Conservation (phyloP, 2,888 invertebrate species). For the Periphyllus acericola region DNA sequence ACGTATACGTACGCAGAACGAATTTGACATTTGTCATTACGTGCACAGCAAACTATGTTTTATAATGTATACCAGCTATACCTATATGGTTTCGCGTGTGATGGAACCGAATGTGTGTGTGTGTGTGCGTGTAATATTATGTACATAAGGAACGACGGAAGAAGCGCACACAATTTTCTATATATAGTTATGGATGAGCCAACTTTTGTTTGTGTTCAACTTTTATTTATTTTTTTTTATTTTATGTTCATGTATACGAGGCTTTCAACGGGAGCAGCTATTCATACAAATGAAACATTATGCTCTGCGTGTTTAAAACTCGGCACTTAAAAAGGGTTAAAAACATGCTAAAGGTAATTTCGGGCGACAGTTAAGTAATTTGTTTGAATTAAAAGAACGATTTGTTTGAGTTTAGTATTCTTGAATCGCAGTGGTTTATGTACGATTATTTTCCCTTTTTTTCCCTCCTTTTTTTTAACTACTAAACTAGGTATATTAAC, state of each 20-base stretch:
- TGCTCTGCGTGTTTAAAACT: constrained; percentile 24
- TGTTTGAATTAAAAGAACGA: constrained; percentile 32
- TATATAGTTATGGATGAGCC: background rate
- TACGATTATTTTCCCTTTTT: background rate
- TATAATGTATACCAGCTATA: no score
- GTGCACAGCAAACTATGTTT: background rate
- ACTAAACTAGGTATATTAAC: background rate
- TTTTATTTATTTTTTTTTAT: background rate
- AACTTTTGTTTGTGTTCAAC: constrained; percentile 19
- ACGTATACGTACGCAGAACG: background rate
- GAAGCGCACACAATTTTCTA: background rate
- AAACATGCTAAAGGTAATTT: constrained; percentile 22
- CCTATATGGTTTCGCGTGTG: background rate
- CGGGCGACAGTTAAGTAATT: constrained; percentile 3
- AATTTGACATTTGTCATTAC: constrained; percentile 21
- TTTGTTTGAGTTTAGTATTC: constrained; percentile 21
- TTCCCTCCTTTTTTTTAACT: background rate
- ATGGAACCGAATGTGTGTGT: background rate
- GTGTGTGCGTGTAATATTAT: background rate
- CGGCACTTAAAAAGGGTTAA: constrained; percentile 24
- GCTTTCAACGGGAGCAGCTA: background rate
- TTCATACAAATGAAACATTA: constrained; percentile 25
- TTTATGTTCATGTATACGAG: background rate
- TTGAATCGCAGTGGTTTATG: background rate
- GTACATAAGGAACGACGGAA: background rate